Evolutionary conservation across 2,113 vertebrate species (phyloP).

Genomic region (Oryzias melastigma): DNA sequence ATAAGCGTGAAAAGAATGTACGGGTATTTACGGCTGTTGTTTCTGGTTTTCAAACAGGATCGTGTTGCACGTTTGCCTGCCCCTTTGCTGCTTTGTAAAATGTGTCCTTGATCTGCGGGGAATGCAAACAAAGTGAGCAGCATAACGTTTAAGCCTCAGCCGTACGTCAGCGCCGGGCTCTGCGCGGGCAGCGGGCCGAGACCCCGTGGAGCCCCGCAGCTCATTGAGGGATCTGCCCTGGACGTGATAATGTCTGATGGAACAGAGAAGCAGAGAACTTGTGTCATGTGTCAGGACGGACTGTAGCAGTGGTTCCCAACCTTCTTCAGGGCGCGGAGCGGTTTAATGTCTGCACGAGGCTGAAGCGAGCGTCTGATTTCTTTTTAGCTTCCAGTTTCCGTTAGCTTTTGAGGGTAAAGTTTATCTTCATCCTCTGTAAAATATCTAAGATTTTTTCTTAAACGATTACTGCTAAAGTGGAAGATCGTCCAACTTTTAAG

Average conservation of each 20-base stretch:
- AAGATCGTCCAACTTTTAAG: too few relatives aligned
- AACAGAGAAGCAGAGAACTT: slow-evolving; percentile 41
- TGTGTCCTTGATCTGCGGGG: slow-evolving; percentile 64
- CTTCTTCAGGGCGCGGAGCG: too few relatives aligned
- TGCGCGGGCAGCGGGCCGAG: slow-evolving; percentile 59
- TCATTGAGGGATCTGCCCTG: slow-evolving; percentile 59
- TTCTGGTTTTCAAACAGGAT: slow-evolving; percentile 26
- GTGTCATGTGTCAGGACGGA: slow-evolving; percentile 15
- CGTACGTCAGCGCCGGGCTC: slow-evolving; percentile 61
- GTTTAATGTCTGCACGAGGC: too few relatives aligned
- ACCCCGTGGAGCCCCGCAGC: slow-evolving; percentile 58
- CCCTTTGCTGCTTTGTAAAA: slow-evolving; percentile 30
- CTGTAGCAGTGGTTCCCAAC: slow-evolving; percentile 4
- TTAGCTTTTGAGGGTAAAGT: too few relatives aligned
- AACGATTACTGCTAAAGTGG: too few relatives aligned
- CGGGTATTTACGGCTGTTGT: slow-evolving; percentile 16
- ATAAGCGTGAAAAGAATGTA: slow-evolving; percentile 13
- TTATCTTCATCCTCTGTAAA: too few relatives aligned
- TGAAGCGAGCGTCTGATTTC: too few relatives aligned
- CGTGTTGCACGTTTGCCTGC: slow-evolving; percentile 22
- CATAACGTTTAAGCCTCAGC: slow-evolving; percentile 55
- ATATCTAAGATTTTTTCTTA: too few relatives aligned
- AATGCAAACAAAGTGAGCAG: slow-evolving; percentile 67
- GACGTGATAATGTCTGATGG: slow-evolving; percentile 50
- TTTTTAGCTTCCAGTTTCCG: too few relatives aligned